Evolutionary conservation across 2,888 invertebrate genomes (phyloP).

Genomic region (Magallana nippona): DNA sequence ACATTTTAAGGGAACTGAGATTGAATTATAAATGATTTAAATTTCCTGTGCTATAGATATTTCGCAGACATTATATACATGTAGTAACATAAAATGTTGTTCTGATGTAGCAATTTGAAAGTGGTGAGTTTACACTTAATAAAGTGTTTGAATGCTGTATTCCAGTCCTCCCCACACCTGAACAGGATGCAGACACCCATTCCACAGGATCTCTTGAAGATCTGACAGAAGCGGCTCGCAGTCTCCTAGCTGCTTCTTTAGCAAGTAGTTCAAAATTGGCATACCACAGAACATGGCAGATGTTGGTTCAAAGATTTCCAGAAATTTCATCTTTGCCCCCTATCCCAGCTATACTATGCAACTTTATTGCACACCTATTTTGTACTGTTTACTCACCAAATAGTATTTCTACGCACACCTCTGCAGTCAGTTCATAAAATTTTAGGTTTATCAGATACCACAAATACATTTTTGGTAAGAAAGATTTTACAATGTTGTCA

Average conservation of each 20-base stretch:
- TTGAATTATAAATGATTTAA: no score
- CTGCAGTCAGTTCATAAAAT: slow-evolving; percentile 42
- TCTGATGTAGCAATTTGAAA: no score
- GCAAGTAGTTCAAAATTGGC: background rate
- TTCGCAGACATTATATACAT: no score
- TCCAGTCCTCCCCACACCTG: background rate
- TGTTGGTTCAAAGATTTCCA: background rate
- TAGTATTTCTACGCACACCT: slow-evolving; percentile 41
- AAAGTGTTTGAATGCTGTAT: background rate
- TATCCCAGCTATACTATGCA: background rate
- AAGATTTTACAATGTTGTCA: slow-evolving; percentile 24
- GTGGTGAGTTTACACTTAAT: no score
- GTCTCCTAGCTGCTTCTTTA: background rate
- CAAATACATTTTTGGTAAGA: slow-evolving; percentile 34
- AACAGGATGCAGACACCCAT: background rate
- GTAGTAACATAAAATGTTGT: no score
- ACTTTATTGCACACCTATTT: slow-evolving; percentile 42
- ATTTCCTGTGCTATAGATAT: no score
- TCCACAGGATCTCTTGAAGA: background rate
- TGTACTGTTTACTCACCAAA: slow-evolving; percentile 14
- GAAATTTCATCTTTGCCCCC: slow-evolving; percentile 1
- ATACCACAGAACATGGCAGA: background rate
- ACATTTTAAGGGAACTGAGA: no score
- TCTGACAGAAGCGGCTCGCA: background rate
- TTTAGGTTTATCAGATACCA: background rate